Base-by-base conservation (phyloP, 2,113 vertebrate genomes). In the Vanacampus margaritifer region DNA sequence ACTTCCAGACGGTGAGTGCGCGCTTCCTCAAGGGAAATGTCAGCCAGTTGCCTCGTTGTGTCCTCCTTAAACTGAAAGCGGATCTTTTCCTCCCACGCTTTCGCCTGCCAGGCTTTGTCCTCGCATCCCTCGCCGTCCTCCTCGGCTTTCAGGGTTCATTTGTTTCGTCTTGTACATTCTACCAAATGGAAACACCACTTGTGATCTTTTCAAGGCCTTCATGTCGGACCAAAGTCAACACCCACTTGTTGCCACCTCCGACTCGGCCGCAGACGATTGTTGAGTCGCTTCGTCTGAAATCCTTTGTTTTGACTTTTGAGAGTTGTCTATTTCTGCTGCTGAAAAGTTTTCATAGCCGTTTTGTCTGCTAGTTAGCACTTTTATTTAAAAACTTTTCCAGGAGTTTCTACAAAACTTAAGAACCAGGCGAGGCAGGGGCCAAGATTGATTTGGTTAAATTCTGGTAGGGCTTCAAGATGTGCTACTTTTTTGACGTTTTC, bases 1-100 rank as follows among this genome's bases (percentile, higher is more conserved):
- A 99, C 94, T 99, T 99, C 94, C 95, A 91, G 93, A 92, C 94
- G 3, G 98, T 99, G 91, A 99, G 97, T 98, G 73, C 35, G 45
- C 32, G 39, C 76, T 68, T 67, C 1, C 17, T 26, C 16, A 19
- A 32, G 12, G 54, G 7, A 74, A 78, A 80, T 84, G 53, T 75
- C 69, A 72, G 50, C 64, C 69, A 64, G 65, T 50, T 45, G 45
- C 70, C 54, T 57, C 43, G 11, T 39, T 23, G 58, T 51, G 58
- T 41, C 13, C 24, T 41, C 16, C 19, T 70, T 71, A 54, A 26
- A 32, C 43, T 10, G 1, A 81, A 76, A 58, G 82, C 56, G 81
- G 72, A 71, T 76, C 67, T 81, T 72, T 75, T 68, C 54, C 71
- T 81, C 75, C 83, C 71, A 45, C 59, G 62, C 69, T 74, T 54